These are phyloP conservation scores for Mylabris phalerata DNA, from an alignment of 1,140 invertebrate genomes.

Conservation along the genomic window DNA sequence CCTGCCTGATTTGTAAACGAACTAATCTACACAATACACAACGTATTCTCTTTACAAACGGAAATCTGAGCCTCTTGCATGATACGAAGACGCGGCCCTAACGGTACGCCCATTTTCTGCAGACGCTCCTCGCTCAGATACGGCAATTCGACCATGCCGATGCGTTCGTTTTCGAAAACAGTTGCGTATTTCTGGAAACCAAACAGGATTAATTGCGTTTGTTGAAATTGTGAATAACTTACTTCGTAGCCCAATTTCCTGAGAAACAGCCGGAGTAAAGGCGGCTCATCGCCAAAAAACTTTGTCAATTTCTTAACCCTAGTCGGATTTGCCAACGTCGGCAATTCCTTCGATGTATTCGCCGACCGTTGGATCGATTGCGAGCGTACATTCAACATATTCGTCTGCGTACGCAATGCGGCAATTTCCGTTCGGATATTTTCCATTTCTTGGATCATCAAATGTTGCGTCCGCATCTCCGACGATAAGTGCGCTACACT, in stretches of 20 bases:
- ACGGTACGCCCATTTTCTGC: slow-evolving; percentile 80
- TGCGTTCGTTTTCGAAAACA: slow-evolving; percentile 79
- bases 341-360: slow-evolving; percentile 50
- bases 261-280: slow-evolving; percentile 80
- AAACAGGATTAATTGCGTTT: slow-evolving; percentile 5
- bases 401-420: slow-evolving; percentile 63
- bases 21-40: slow-evolving; percentile 41
- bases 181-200: slow-evolving; percentile 77
- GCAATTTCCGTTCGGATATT: slow-evolving; percentile 76
- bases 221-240: slow-evolving; percentile 21
- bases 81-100: slow-evolving; percentile 82
- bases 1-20: background rate
- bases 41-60: slow-evolving; percentile 50
- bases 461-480: slow-evolving; percentile 85
- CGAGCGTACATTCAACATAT: slow-evolving; percentile 52
- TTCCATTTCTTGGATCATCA: slow-evolving; percentile 87
- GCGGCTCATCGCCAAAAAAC: slow-evolving; percentile 91
- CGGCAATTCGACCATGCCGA: slow-evolving; percentile 86
- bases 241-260: slow-evolving; percentile 92
- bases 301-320: slow-evolving; percentile 77
- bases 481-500: slow-evolving; percentile 90
- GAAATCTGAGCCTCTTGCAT: slow-evolving; percentile 80
- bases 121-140: slow-evolving; percentile 86
- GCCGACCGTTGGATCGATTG: slow-evolving; percentile 44
- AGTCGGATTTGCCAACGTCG: slow-evolving; percentile 71